Evolutionary conservation across 2,888 invertebrate genomes (phyloP), one percentile per base, ranked within the genome.

Genomic region (Pyrochroa serraticornis): DNA sequence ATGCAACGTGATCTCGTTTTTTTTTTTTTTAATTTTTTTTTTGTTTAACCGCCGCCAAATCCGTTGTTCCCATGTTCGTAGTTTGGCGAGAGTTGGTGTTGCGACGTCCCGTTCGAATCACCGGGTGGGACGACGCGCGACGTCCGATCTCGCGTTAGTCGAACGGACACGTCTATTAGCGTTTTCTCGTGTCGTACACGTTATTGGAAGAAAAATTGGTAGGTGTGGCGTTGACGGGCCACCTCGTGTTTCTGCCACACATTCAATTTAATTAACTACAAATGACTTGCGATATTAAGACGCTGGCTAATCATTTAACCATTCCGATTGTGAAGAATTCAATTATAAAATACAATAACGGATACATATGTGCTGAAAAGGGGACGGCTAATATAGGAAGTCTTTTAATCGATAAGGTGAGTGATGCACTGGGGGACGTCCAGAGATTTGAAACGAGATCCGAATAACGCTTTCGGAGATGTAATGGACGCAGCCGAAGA

Each of bases 201-300:
- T 13, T 45, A 37, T 35, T 43, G 48, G 49, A 58, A 49, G 43
- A 53, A 58, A 56, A 56, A 57, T 60, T 38, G 47, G 46, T 59
- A 67, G 68, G 68, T 61, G 68, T 61, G 67, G 66, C 59, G 55
- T 46, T 63, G 60, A 64, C 44, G 57, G 65, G 65, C 71, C 68
- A 69, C 69, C 69, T 68, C 68, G 62, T 60, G 67, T 62, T 67
- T 66, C 64, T 65, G 60, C 66, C 73, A 74, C 73, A 75, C 69
- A 73, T 72, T 71, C 76, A 75, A 77, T 77, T 77, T 77, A 77
- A 77, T 77, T 77, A 77, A 72, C 67, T 75, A 65, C 65, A 77
- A 76, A 73, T 77, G 77, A 77, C 77, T 77, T 76, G 77, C 76
- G 71, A 69, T 75, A 69, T 67, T 61, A 48, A 22, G 22, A 65